Evolutionary conservation across 2,113 vertebrate genomes (phyloP), one percentile per base, ranked within the genome.

Genomic region (Phyllopteryx taeniolatus): DNA sequence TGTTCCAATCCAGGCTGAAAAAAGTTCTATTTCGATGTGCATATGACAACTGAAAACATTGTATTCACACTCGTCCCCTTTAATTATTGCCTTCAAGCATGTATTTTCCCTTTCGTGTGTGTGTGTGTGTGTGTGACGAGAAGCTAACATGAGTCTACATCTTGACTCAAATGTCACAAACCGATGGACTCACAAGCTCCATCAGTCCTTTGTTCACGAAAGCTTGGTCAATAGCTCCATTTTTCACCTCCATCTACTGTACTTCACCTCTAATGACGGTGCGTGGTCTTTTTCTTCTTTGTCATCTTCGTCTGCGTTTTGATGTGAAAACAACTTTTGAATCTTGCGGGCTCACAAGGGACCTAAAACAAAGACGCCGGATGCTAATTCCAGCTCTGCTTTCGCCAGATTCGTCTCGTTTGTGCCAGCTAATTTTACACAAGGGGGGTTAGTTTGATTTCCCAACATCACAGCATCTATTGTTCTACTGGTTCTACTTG

Each of bases 391-490:
- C 71, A 75, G 75, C 74, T 63, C 64, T 75, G 77, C 73, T 83
- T 78, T 71, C 31, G 53, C 13, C 78, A 80, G 74, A 87, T 87
- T 85, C 80, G 72, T 33, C 61, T n/a, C 74, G 69, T 78, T 65
- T 80, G 75, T 72, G 72, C 83, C 59, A 84, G 75, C 79, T 85
- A 73, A 81, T 86, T 86, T 89, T 81, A 83, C 81, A 87, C 77
- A 64, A 66, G 63, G 76, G 82, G 81, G 27, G 27, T 1, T 15
- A 70, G 72, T 74, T 78, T 78, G 53, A 79, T 75, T 77, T 72
- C 70, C 33, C 27, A 77, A 80, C 69, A 80, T 80, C 73, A 31
- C 63, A 47, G 43, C 54, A 17, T 79, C 49, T 71, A 61, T 20
- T 78, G 33, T 79, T 76, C 75, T 70, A 72, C 22, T 63, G 33